Conservation (phyloP, 2,797 vertebrate genomes). For the Lepidocolaptes lacrymiger region DNA sequence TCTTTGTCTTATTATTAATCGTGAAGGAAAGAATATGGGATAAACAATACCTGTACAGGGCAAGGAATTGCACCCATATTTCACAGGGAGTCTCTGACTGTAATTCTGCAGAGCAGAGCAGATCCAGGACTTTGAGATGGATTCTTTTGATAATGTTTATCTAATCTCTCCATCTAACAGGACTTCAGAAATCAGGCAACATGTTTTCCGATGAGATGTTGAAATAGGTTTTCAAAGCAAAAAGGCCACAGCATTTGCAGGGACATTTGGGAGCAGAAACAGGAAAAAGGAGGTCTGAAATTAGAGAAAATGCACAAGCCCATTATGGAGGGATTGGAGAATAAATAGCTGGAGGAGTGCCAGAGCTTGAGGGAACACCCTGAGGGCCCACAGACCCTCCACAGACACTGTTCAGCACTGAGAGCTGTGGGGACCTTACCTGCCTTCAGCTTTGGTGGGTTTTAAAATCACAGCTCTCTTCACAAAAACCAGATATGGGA, state of each 20-base stretch:
- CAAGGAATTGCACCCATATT: neutral
- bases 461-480: neutral
- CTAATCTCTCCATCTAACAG: neutral
- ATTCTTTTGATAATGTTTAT: neutral
- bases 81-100: neutral
- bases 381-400: neutral
- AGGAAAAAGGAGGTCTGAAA: neutral
- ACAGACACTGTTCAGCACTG: rapidly evolving
- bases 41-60: neutral
- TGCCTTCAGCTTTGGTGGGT: neutral
- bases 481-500: neutral
- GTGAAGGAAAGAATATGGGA: neutral
- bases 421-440: neutral
- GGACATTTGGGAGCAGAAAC: neutral
- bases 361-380: neutral
- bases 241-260: neutral
- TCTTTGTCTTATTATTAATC: neutral
- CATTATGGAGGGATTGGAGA: neutral
- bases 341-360: neutral
- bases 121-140: neutral
- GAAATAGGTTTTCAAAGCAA: neutral
- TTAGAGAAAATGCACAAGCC: neutral
- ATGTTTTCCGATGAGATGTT: neutral
- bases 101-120: neutral
- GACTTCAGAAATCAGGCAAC: neutral